A percentile compares a stretch with the other conserved stretches of the same genome.
These are phyloP conservation scores for Pangasius macronema DNA, from an alignment of 2,797 vertebrate genomes.

Conservation along the genomic window DNA sequence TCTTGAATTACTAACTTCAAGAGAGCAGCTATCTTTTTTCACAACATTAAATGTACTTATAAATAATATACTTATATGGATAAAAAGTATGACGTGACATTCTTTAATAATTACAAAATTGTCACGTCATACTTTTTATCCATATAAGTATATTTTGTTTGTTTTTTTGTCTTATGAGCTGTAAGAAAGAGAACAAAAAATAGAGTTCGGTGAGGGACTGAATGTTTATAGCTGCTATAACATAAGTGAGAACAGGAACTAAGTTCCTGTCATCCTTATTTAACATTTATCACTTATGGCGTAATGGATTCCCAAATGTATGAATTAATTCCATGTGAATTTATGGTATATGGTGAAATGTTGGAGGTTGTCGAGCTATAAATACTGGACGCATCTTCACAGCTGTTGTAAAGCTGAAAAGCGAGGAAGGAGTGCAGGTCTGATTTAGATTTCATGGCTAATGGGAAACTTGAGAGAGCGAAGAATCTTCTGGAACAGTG, in stretches of 20 bases:
- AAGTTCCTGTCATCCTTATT: neutral
- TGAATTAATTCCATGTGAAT: neutral
- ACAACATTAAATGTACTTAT: too few relatives aligned
- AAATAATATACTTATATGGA: too few relatives aligned
- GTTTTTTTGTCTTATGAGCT: neutral
- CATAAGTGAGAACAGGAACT: neutral
- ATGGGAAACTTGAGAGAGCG: conserved; percentile 31
- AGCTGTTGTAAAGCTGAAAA: neutral
- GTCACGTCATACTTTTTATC: too few relatives aligned
- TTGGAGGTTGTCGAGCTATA: too few relatives aligned
- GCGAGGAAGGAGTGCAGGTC: neutral
- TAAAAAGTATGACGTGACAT: too few relatives aligned
- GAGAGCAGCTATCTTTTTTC: too few relatives aligned
- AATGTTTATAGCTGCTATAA: neutral
- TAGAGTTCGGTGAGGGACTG: neutral
- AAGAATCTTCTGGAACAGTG: conserved; percentile 49
- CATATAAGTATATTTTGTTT: too few relatives aligned
- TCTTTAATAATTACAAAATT: too few relatives aligned
- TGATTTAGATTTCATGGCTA: conserved; percentile 43
- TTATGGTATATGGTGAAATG: neutral
- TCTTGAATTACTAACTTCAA: too few relatives aligned
- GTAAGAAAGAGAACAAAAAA: neutral
- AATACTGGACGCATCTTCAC: neutral
- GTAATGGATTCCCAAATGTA: neutral
- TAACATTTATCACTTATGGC: neutral